Percentiles rank a stretch among this genome's conserved stretches.
Evolutionary conservation across 2,888 invertebrate genomes (phyloP).

Genomic region (Carabus problematicus): DNA sequence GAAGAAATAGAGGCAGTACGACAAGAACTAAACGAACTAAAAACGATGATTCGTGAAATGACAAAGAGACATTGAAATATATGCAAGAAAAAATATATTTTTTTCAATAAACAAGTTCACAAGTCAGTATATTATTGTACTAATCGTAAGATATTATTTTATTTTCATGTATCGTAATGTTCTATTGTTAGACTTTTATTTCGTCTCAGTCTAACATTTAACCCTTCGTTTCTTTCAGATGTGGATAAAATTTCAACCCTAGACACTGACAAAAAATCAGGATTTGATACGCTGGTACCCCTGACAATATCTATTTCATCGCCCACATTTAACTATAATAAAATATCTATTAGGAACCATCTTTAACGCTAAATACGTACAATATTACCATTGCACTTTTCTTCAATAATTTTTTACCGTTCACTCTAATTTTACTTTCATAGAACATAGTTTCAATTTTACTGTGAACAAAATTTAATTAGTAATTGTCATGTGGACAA

Average conservation of each 20-base stretch:
- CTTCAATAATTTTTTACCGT: constrained; percentile 78
- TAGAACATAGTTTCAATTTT: constrained; percentile 83
- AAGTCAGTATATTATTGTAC: background rate
- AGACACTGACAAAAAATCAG: constrained; percentile 72
- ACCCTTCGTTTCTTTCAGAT: constrained; percentile 63
- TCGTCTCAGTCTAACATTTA: constrained; percentile 68
- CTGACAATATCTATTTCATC: constrained; percentile 83
- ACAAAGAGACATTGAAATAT: background rate
- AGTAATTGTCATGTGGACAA: constrained; percentile 23
- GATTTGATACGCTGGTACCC: constrained; percentile 70
- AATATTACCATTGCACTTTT: constrained; percentile 71
- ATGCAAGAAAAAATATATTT: constrained; percentile 1
- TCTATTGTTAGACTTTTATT: constrained; percentile 76
- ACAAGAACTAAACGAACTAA: constrained; percentile 60
- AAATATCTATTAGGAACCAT: constrained; percentile 10
- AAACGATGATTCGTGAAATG: constrained; percentile 52
- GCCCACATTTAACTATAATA: constrained; percentile 66
- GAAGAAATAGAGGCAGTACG: constrained; percentile 60
- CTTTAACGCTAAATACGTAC: constrained; percentile 6
- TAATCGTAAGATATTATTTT: background rate
- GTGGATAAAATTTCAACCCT: constrained; percentile 71
- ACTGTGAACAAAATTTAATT: constrained; percentile 61
- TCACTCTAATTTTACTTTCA: constrained; percentile 79
- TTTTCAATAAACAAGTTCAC: background rate
- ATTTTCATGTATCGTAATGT: constrained; percentile 63